Conservation (phyloP, 1,140 invertebrate genomes). For the Drosophila busckii region DNA sequence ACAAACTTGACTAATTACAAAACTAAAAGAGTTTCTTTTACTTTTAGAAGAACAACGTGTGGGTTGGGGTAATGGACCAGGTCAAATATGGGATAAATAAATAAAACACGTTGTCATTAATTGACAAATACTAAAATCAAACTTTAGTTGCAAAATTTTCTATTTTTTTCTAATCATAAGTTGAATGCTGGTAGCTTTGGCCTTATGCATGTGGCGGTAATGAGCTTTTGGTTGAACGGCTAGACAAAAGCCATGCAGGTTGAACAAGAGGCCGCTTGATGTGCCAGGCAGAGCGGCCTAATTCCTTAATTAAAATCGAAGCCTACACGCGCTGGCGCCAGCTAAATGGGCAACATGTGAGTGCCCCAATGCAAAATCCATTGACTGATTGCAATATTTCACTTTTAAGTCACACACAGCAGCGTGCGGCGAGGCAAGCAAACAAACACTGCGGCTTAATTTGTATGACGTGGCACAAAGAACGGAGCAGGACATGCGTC, state of each 20-base stretch:
- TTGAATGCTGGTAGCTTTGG: too few species aligned
- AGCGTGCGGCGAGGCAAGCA: slow-evolving; percentile 14
- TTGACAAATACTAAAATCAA: too few species aligned
- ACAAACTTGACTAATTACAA: too few species aligned
- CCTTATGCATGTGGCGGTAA: slow-evolving; percentile 29
- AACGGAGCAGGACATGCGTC: neutral
- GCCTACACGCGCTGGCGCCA: slow-evolving; percentile 45
- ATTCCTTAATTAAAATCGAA: slow-evolving; percentile 77
- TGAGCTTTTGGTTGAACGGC: slow-evolving; percentile 51
- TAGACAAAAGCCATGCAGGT: slow-evolving; percentile 42
- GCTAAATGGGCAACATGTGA: neutral
- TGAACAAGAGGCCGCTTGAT: slow-evolving; percentile 37
- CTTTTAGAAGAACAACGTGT: too few species aligned
- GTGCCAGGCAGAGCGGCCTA: slow-evolving; percentile 42
- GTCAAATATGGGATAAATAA: too few species aligned
- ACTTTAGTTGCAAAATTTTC: too few species aligned
- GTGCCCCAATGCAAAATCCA: slow-evolving; percentile 50
- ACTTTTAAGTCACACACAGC: slow-evolving; percentile 66
- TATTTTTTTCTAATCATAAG: too few species aligned
- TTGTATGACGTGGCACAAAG: slow-evolving; percentile 44
- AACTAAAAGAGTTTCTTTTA: too few species aligned
- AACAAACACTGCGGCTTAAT: slow-evolving; percentile 68
- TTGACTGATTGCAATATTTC: slow-evolving; percentile 76
- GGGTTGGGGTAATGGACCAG: too few species aligned
- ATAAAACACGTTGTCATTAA: too few species aligned